Evolutionary conservation across 2,888 invertebrate genomes (phyloP).

Genomic region (Spodoptera picta): DNA sequence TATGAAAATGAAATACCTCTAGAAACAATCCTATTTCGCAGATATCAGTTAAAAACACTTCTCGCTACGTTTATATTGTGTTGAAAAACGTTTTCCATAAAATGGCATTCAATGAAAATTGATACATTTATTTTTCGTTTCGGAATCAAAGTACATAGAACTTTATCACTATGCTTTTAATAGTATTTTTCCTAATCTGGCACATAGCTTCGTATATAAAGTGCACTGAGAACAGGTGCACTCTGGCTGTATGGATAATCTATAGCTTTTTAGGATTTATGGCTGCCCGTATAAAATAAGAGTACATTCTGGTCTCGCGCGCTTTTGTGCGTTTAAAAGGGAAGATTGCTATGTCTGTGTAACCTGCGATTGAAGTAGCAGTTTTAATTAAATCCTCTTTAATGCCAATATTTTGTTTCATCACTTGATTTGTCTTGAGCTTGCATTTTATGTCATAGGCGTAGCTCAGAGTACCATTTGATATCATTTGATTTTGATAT

Average conservation of each 20-base stretch:
- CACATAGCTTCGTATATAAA: slow-evolving; percentile 47
- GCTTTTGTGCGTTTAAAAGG: slow-evolving; percentile 47
- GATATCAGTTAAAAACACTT: too few relatives aligned
- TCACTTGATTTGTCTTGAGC: too few relatives aligned
- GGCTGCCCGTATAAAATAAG: slow-evolving; percentile 48
- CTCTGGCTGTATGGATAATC: slow-evolving; percentile 52
- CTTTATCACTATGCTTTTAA: slow-evolving; percentile 25
- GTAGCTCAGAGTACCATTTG: too few relatives aligned
- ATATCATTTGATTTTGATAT: too few relatives aligned
- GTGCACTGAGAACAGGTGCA: slow-evolving; percentile 58
- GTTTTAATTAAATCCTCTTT: not conserved
- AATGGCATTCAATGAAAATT: too few relatives aligned
- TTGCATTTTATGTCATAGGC: too few relatives aligned
- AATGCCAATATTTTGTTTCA: not conserved
- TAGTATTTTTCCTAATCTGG: slow-evolving; percentile 45
- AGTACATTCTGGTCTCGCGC: slow-evolving; percentile 44
- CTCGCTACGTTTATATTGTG: too few relatives aligned
- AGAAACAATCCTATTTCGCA: too few relatives aligned
- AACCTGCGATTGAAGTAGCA: slow-evolving; percentile 14
- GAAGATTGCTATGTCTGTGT: slow-evolving; percentile 31
- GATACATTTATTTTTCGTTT: slow-evolving; percentile 2
- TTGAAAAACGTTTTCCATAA: too few relatives aligned
- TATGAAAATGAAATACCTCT: too few relatives aligned
- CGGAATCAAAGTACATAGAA: slow-evolving; percentile 26
- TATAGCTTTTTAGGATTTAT: slow-evolving; percentile 59